Base-by-base conservation (phyloP, 1,140 invertebrate genomes). In the Neuroterus valhalla region DNA sequence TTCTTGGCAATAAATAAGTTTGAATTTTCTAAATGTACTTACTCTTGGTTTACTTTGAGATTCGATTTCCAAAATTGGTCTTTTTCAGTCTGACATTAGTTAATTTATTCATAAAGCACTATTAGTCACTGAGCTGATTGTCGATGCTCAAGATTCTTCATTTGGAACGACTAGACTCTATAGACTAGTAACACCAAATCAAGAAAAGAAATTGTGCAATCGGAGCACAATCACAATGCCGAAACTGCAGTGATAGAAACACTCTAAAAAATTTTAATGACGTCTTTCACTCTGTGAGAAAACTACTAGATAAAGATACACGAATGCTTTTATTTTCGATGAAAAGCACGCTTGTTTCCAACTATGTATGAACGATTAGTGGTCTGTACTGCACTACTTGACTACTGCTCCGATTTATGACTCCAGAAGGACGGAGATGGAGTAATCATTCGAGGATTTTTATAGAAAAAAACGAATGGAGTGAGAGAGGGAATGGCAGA, bases 381-480 rank as follows among this genome's bases (percentile, higher is more conserved):
- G n/a, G n/a, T n/a, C n/a, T n/a, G n/a, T n/a, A n/a, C n/a, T n/a
- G n/a, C n/a, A n/a, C n/a, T n/a, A n/a, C n/a, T n/a, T n/a, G n/a
- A n/a, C n/a, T n/a, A n/a, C n/a, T n/a, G n/a, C n/a, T n/a, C n/a
- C n/a, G n/a, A n/a, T n/a, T n/a, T n/a, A n/a, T n/a, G n/a, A n/a
- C n/a, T n/a, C n/a, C n/a, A n/a, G n/a, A n/a, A 8, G 6, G 3
- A 4, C 31, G 31, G 31, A 38, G 31, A 38, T 8, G 31, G 26
- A 31, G 26, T 31, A 62, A 62, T 26, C 31, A 62, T 62, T 62
- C 31, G 52, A 55, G 23, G 52, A 55, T 55, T n/a, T n/a, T n/a
- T 31, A 62, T 62, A 38, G 6, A 62, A 31, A 62, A 62, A 62
- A 62, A 62, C n/a, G 55, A 62, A 62, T 62, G 55, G 23, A 62